Conservation (phyloP, 2,888 invertebrate species). For the Erannis defoliaria region DNA sequence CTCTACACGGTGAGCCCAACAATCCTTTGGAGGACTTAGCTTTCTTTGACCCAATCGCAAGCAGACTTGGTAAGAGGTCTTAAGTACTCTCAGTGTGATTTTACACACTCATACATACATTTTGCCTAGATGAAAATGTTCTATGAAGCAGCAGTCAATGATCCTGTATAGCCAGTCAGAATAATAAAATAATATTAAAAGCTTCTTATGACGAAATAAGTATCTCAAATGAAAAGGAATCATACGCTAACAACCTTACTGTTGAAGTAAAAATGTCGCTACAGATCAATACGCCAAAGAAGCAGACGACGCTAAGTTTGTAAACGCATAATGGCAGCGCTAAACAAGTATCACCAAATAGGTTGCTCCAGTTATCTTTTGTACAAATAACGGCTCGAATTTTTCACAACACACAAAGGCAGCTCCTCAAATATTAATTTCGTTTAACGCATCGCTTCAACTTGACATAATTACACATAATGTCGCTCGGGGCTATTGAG, state of each 20-base stretch:
- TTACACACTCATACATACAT: too few relatives aligned
- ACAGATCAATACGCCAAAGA: constrained; percentile 14
- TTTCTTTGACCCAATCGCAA: too few relatives aligned
- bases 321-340: constrained; percentile 20
- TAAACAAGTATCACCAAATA: constrained; percentile 31
- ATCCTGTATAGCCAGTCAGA: too few relatives aligned
- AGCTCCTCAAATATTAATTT: constrained; percentile 47
- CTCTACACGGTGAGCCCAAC: too few relatives aligned
- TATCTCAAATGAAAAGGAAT: neutral
- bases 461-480: constrained; percentile 73
- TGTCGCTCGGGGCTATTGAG: constrained; percentile 65
- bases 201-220: neutral
- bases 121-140: too few relatives aligned
- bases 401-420: constrained; percentile 12
- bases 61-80: too few relatives aligned
- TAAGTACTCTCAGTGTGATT: too few relatives aligned
- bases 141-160: too few relatives aligned
- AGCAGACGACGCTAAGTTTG: constrained; percentile 7
- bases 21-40: too few relatives aligned
- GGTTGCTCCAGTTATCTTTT: constrained; percentile 35
- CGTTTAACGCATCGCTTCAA: constrained; percentile 55
- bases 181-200: too few relatives aligned
- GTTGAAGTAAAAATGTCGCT: neutral
- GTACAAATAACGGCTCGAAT: constrained; percentile 23
- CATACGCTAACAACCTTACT: neutral